A percentile compares a stretch with the other conserved stretches of the same genome.
These are phyloP conservation scores for Ericerus pela DNA, from an alignment of 1,140 invertebrate genomes.

Conservation along the genomic window DNA sequence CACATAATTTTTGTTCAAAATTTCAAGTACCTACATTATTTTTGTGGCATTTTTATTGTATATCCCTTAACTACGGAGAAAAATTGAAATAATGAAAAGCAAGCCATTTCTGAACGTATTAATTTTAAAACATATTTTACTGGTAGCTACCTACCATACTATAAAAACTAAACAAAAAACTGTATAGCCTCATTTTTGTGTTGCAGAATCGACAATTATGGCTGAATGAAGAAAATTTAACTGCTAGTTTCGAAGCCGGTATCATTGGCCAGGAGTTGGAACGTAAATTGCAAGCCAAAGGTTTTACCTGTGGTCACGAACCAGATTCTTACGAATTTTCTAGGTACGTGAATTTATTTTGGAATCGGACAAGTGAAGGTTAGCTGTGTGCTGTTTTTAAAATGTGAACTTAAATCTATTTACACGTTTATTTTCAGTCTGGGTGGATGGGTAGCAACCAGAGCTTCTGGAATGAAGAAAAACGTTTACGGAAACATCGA, in stretches of 20 bases:
- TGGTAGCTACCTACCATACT: too few species aligned
- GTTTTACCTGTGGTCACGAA: constrained; percentile 79
- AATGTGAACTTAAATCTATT: too few species aligned
- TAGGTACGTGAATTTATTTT: constrained; percentile 32
- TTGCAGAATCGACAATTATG: constrained; percentile 69
- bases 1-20: too few species aligned
- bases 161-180: too few species aligned
- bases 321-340: constrained; percentile 97
- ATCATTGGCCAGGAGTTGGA: constrained; percentile 92
- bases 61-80: too few species aligned
- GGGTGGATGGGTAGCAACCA: constrained; percentile 97
- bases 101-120: too few species aligned
- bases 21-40: too few species aligned
- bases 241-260: constrained; percentile 69
- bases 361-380: not conserved
- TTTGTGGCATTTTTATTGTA: too few species aligned
- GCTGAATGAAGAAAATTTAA: constrained; percentile 79
- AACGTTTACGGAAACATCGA: constrained; percentile 97
- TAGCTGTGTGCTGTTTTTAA: too few species aligned
- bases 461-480: constrained; percentile 99
- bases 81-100: too few species aligned
- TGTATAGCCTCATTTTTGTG: too few species aligned
- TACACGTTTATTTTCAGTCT: constrained; percentile 48
- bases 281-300: constrained; percentile 47
- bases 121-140: too few species aligned